Percentiles rank a stretch among this genome's conserved stretches.
Conservation (phyloP, 2,797 vertebrate genomes). For the Phataginus tetradactyla region DNA sequence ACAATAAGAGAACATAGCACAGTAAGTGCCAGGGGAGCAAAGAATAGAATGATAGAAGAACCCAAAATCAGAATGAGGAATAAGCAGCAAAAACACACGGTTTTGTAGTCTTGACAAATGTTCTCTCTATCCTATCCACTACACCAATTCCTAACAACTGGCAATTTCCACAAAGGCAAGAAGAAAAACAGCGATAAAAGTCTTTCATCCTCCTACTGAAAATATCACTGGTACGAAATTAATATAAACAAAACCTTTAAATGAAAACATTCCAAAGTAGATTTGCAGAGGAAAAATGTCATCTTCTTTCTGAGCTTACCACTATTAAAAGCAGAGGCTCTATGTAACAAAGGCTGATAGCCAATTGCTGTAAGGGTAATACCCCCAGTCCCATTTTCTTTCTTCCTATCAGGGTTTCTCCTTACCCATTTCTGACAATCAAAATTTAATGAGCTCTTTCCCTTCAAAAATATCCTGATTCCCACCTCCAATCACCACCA, state of each 20-base stretch:
- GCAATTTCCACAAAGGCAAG: neutral
- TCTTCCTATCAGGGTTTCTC: neutral
- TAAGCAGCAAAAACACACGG: neutral
- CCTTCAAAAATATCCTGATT: conserved; percentile 38
- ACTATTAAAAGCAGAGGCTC: neutral
- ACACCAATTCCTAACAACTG: neutral
- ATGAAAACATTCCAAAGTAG: neutral
- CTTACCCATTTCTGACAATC: neutral
- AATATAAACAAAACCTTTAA: conserved; percentile 10
- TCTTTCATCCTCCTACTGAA: conserved; percentile 31
- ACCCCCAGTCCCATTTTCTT: neutral
- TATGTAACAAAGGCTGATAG: neutral
- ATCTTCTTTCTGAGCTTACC: neutral
- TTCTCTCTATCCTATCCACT: neutral
- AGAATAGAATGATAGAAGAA: neutral
- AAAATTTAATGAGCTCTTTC: conserved; percentile 18
- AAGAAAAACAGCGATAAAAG: neutral
- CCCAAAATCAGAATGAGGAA: conserved; percentile 6
- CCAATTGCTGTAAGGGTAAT: neutral
- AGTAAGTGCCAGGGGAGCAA: neutral
- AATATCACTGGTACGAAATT: neutral
- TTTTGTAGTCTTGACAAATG: neutral
- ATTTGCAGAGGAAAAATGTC: neutral
- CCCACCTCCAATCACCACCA: neutral
- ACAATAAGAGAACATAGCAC: neutral